Percentiles rank a stretch among this genome's conserved stretches.
phyloP scores from a whole-genome alignment of 2,113 vertebrate genomes.

The Ammospiza nelsoni region DNA sequence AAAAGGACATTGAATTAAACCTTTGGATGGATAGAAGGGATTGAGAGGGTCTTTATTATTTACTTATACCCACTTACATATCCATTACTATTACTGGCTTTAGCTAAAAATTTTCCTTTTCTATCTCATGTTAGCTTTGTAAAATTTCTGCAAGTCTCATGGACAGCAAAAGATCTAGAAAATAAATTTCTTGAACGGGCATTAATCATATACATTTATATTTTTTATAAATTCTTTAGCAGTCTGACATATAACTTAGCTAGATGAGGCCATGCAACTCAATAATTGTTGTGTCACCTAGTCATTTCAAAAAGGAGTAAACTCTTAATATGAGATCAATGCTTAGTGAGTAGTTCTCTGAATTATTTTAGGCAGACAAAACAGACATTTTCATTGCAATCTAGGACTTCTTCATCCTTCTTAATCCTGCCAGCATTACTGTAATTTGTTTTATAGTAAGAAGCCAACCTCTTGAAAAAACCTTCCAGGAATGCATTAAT shows the following conservation, averaged over 20 bases:
- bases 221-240: neutral
- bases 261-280: neutral
- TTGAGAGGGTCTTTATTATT: neutral
- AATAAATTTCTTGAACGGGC: neutral
- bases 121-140: neutral
- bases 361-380: neutral
- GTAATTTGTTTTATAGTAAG: neutral
- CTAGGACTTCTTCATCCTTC: neutral
- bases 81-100: neutral
- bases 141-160: neutral
- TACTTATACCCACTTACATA: neutral
- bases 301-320: neutral
- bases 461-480: neutral
- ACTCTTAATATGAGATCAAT: neutral
- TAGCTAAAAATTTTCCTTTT: neutral
- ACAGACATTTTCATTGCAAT: neutral
- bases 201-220: neutral
- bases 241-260: neutral
- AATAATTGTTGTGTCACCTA: neutral
- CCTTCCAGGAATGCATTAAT: neutral
- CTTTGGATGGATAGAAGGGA: neutral
- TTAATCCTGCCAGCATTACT: neutral
- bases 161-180: neutral
- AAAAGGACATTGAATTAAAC: neutral
- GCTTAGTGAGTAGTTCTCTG: neutral